Base-by-base conservation (phyloP, 2,888 invertebrate genomes). In the Pristionchus maxplancki region DNA sequence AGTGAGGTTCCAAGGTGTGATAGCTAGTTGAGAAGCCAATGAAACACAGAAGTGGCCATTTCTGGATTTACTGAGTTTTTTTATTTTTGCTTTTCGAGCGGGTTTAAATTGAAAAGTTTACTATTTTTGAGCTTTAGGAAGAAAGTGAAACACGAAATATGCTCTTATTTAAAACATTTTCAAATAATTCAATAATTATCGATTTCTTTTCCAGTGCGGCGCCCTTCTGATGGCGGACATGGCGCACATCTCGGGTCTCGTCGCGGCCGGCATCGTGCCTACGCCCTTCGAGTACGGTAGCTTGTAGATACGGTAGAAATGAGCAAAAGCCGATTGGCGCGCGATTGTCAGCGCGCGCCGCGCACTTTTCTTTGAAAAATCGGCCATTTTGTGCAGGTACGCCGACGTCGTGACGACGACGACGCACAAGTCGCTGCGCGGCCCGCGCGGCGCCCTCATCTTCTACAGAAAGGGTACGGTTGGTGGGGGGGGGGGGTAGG, bases 241-340 rank as follows among this genome's bases (percentile, higher is more conserved):
- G 98, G 97, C 98, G 34, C 98, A 98, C 95, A 96, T 98, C 86
- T 97, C 98, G 64, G 98, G 98, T 58, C 96, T 98, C 81, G 98
- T 98, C 3, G 97, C 98, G 78, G 97, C 98, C 90, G 97, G 97
- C 95, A 95, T 97, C 4, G 97, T 97, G 90, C 97, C 98, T 97
- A 98, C 31, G 97, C 98, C 89, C 97, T 98, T 92, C 97, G 97
- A 95, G 95, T 62, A n/a, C 40, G 44, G 13, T 20, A 37, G n/a
- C 2, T 17, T 34, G 31, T 8, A 13, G 4, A 4, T 71, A 34
- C 31, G 20, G 40, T 40, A 78, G 8, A 78, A 24, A n/a, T n/a
- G n/a, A n/a, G n/a, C n/a, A n/a, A n/a, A n/a, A 40, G n/a, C 28
- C 44, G 34, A 37, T 74, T 40, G 74, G 24, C 28, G 28, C 40